These are phyloP conservation scores for Reinhardtius hippoglossoides DNA, from an alignment of 2,113 vertebrate genomes.

Conservation along the genomic window DNA sequence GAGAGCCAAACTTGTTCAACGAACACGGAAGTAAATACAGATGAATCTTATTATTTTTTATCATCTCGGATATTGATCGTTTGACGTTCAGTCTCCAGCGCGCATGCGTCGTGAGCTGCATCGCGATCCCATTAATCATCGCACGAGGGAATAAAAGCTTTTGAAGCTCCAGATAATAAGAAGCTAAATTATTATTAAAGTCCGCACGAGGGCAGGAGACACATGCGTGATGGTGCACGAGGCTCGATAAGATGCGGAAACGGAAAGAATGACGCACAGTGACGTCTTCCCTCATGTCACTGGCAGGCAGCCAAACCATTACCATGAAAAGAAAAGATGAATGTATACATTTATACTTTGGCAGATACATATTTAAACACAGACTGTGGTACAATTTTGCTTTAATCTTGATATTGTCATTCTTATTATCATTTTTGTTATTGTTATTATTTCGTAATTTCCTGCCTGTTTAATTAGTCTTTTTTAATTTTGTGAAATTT, in stretches of 20 bases:
- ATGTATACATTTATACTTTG: not conserved
- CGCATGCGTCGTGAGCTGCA: conserved; percentile 40
- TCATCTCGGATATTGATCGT: conserved; percentile 17
- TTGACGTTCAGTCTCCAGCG: not conserved
- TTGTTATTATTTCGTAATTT: too few species aligned
- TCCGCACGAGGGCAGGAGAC: not conserved
- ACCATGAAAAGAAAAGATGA: not conserved
- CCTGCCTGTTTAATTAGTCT: too few species aligned
- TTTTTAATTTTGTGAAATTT: too few species aligned
- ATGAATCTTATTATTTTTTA: fast-evolving
- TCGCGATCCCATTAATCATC: not conserved
- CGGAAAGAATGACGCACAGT: conserved; percentile 67
- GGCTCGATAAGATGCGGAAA: conserved; percentile 33
- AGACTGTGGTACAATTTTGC: not conserved
- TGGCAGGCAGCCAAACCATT: not conserved
- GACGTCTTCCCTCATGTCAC: conserved; percentile 12
- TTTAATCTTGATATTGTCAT: too few species aligned
- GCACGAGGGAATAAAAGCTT: not conserved
- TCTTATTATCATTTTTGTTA: too few species aligned
- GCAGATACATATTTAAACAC: not conserved
- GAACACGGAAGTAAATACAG: not conserved
- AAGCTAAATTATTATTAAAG: not conserved
- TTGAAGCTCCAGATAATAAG: not conserved
- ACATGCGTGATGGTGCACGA: not conserved
- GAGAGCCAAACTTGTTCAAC: not conserved